phyloP scores from a whole-genome alignment of 1,140 invertebrate genomes.

The Phortica variegata region DNA sequence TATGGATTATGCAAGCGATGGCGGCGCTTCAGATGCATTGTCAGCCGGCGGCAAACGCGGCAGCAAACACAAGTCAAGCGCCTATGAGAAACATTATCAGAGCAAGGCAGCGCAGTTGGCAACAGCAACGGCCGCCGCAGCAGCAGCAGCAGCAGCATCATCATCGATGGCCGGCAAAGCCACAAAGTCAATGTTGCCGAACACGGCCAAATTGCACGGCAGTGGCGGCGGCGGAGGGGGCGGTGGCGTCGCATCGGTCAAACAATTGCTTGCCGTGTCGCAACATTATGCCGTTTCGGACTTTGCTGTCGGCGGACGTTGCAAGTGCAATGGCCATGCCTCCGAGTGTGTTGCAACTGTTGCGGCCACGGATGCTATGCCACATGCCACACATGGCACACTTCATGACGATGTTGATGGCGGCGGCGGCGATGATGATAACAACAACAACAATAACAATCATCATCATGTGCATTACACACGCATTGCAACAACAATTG shows the following conservation, averaged over 20 bases:
- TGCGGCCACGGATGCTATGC: neutral
- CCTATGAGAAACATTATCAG: slow-evolving; percentile 47
- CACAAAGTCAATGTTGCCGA: slow-evolving; percentile 17
- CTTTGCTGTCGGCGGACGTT: slow-evolving; percentile 95
- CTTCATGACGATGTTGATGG: slow-evolving; percentile 55
- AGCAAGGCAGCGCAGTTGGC: slow-evolving; percentile 26
- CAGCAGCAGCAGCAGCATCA: slow-evolving; percentile 19
- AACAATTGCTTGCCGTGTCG: slow-evolving; percentile 56
- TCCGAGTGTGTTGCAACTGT: slow-evolving; percentile 70
- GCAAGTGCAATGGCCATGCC: slow-evolving; percentile 99
- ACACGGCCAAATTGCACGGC: slow-evolving; percentile 3
- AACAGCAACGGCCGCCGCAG: slow-evolving; percentile 54
- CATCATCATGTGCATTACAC: slow-evolving; percentile 4
- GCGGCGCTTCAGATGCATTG: slow-evolving; percentile 7
- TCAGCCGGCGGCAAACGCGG: slow-evolving; percentile 11
- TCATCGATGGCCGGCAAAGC: slow-evolving; percentile 2
- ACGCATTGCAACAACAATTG: slow-evolving; percentile 28
- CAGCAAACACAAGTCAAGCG: slow-evolving; percentile 36
- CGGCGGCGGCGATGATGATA: slow-evolving; percentile 64
- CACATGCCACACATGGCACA: neutral
- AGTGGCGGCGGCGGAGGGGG: slow-evolving; percentile 26
- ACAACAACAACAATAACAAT: slow-evolving; percentile 59
- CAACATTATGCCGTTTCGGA: slow-evolving; percentile 91
- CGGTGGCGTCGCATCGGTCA: slow-evolving; percentile 31
- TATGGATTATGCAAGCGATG: slow-evolving; percentile 49